Conservation (phyloP, 2,113 vertebrate species). For the Urocynchramus pylzowi region DNA sequence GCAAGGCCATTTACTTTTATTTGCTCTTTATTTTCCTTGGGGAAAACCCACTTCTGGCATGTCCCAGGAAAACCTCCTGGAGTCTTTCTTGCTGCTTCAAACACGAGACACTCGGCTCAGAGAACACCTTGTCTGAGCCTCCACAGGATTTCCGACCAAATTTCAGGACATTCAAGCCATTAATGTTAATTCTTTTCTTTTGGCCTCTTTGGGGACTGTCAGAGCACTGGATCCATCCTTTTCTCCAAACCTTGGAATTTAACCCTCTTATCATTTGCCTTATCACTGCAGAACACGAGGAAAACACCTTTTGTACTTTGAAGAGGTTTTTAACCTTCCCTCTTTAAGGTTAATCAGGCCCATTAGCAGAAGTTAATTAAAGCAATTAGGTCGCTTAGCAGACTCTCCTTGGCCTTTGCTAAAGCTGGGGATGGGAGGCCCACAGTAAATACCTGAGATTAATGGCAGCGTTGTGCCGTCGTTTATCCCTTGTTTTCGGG, state of each 20-base stretch:
- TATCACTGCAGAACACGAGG: not conserved
- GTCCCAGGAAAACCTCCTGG: not conserved
- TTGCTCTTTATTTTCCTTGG: not conserved
- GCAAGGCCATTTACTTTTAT: not conserved
- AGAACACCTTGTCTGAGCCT: not conserved
- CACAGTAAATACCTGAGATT: not conserved
- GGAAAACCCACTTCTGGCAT: not conserved
- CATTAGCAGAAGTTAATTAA: slow-evolving; percentile 45
- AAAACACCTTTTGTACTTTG: not conserved
- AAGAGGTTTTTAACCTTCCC: slow-evolving; percentile 28
- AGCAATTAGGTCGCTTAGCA: slow-evolving; percentile 4
- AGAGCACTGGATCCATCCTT: rapidly evolving
- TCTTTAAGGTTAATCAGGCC: slow-evolving; percentile 38
- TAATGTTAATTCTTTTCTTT: not conserved
- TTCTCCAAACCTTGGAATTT: not conserved
- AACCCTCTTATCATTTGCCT: not conserved
- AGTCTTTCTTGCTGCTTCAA: not conserved
- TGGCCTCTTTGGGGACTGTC: rapidly evolving
- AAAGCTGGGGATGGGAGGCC: not conserved
- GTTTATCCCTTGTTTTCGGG: not conserved
- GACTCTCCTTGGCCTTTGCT: not conserved
- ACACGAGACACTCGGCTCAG: not conserved
- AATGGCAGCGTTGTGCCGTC: not conserved
- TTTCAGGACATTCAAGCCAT: not conserved
- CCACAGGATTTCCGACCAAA: not conserved